Evolutionary conservation across 2,888 invertebrate genomes (phyloP).

Genomic region (Chymomyza procnemis): DNA sequence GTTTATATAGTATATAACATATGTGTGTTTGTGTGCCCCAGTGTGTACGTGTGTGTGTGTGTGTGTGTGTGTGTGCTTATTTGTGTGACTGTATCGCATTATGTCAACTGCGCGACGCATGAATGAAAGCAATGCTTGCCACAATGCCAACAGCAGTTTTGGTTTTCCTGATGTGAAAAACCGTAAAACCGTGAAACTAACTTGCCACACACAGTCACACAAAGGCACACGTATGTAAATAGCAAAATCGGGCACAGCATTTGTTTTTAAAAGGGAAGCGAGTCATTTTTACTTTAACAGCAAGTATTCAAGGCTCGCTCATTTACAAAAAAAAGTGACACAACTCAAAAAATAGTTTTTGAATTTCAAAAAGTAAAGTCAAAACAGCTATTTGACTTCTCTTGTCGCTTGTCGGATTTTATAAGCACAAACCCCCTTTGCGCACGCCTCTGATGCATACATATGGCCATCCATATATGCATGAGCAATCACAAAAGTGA

Average conservation of each 20-base stretch:
- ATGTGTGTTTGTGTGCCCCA: constrained; percentile 12
- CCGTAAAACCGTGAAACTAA: constrained; percentile 36
- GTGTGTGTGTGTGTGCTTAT: constrained; percentile 19
- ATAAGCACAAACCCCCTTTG: too few relatives aligned
- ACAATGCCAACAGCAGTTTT: constrained; percentile 32
- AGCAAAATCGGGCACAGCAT: too few relatives aligned
- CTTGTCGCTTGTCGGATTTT: too few relatives aligned
- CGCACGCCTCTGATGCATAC: too few relatives aligned
- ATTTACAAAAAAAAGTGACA: too few relatives aligned
- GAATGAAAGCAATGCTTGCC: constrained; percentile 49
- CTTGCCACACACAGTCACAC: constrained; percentile 17
- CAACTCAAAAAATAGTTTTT: too few relatives aligned
- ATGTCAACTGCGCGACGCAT: constrained; percentile 64
- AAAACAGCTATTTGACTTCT: too few relatives aligned
- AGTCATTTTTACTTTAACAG: too few relatives aligned
- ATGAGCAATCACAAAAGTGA: background rate
- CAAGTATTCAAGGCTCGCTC: constrained; percentile 11
- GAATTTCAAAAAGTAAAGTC: too few relatives aligned
- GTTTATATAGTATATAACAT: background rate
- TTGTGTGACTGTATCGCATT: constrained; percentile 44
- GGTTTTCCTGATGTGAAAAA: constrained; percentile 2
- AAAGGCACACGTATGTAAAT: constrained; percentile 13
- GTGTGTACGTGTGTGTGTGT: constrained; percentile 2
- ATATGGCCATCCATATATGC: background rate
- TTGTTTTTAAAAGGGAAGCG: too few relatives aligned